These are phyloP conservation scores for Sphaerophoria taeniata DNA, from an alignment of 2,888 invertebrate genomes.

Conservation along the genomic window DNA sequence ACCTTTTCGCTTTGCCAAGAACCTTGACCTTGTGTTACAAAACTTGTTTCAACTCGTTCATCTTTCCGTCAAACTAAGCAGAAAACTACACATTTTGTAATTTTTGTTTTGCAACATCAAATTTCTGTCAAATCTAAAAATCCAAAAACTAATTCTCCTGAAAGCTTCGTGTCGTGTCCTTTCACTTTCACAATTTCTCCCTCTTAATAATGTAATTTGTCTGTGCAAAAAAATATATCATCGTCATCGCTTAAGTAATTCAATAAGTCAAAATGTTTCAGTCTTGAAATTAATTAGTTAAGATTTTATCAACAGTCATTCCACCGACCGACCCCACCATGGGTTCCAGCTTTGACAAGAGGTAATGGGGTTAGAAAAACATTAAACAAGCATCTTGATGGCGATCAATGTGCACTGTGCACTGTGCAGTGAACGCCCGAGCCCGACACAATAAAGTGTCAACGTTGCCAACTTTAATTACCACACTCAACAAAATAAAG, in stretches of 20 bases:
- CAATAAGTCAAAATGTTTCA: conserved; percentile 50
- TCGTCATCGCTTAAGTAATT: conserved; percentile 39
- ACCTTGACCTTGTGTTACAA: too few relatives aligned
- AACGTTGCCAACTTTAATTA: conserved; percentile 43
- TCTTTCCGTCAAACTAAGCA: too few relatives aligned
- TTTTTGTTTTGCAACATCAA: too few relatives aligned
- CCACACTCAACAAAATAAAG: conserved; percentile 40
- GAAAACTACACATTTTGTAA: too few relatives aligned
- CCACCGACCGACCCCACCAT: neutral
- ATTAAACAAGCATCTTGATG: conserved; percentile 18
- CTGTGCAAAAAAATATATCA: neutral
- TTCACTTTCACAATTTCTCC: too few relatives aligned
- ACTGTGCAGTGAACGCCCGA: conserved; percentile 47
- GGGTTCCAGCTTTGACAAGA: neutral
- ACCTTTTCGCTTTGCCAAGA: too few relatives aligned
- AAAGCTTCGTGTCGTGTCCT: neutral
- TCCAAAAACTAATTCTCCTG: neutral
- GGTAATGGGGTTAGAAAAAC: neutral
- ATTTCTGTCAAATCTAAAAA: neutral
- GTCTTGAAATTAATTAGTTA: conserved; percentile 20
- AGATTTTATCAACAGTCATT: conserved; percentile 10
- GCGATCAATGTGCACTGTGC: too few relatives aligned
- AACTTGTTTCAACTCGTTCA: too few relatives aligned
- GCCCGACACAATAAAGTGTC: conserved; percentile 29
- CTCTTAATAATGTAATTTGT: neutral